Base-by-base conservation (phyloP, 2,888 invertebrate genomes). In the Merodon equestris region DNA sequence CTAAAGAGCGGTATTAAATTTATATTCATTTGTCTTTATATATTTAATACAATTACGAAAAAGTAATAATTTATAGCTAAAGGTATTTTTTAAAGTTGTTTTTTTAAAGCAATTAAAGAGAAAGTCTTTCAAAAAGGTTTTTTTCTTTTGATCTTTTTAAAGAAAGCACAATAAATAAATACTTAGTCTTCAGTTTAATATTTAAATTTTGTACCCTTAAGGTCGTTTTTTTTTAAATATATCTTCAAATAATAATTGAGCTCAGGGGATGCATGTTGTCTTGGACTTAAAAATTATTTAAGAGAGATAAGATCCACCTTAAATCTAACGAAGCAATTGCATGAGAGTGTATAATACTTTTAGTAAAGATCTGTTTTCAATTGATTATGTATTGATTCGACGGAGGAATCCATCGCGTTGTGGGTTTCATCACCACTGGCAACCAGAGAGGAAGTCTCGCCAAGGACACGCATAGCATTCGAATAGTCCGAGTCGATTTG, bases 401-500 rank as follows among this genome's bases (percentile, higher is more conserved):
- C 40, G 42, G 75, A 75, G 9, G 70, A 75, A 27, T 76, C 76
- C 71, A 72, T 57, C 12, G 66, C n/a, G 15, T 57, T 76, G 42
- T 76, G 60, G 2, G 66, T 13, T 7, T 66, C 76, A n/a, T 76
- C 71, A 14, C 42, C 67, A 56, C 54, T 51, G 15, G 66, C 60
- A 53, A 85, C 84, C 44, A 85, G 75, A 27, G 85, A 84, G 3
- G 85, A 84, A 42, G 84, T 84, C 73, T 89, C 89, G 75, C 89
- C 88, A 50, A 89, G 85, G 14, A 89, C 88, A 71, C 88, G 86
- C 88, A 88, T 89, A 61, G 89, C 88, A 82, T 89, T 88, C 14
- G 89, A 88, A 82, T 89, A 89, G 79, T 88, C 88, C 1, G 89
- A 89, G 83, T 89, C 89, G 66, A 89, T 89, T 84, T 89, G 89